Evolutionary conservation across 1,140 invertebrate genomes (phyloP), one percentile per base, ranked within the genome.

Genomic region (Dinoponera quadriceps): DNA sequence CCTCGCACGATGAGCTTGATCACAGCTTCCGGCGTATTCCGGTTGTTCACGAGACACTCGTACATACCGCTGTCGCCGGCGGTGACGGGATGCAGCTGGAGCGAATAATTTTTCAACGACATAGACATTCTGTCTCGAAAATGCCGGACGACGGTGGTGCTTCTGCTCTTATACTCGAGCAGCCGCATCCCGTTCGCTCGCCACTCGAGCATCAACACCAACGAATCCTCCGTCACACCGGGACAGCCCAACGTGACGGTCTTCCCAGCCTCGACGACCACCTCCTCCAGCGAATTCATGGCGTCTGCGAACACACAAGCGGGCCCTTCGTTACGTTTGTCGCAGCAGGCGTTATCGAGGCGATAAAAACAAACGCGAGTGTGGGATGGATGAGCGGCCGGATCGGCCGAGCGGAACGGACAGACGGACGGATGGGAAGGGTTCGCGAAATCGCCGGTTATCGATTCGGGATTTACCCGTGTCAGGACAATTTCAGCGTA

Each of bases 1-100:
- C 96, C 96, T 95, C 96, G 96, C 27, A 97, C 96, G 54, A 95
- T 93, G 72, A 97, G 94, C 85, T 95, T 94, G 16, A 96, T 94
- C 51, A 96, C 94, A 5, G 95, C 95, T 83, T 96, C 96, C 3
- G 96, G 95, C 88, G 95, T 94, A 63, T 95, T 95, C 22, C 96
- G 94, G 90, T 95, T 96, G 92, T 97, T 97, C 81, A 97, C 95
- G 51, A 96, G 92, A 87, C 96, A 97, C 38, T 95, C 94, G 89
- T 97, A 97, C 82, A 96, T 95, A 16, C 96, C 96, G 54, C 94
- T 96, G 91, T 97, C 96, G 25, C 94, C 93, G 11, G 96, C 95
- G 49, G 94, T 91, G 0, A 96, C 96, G 22, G 96, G 96, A 85
- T 95, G 94, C 89, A 97, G 96, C 71, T 95, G 94, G 55, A 97